Conservation (phyloP, 2,888 invertebrate species). For the Plagodis pulveraria region DNA sequence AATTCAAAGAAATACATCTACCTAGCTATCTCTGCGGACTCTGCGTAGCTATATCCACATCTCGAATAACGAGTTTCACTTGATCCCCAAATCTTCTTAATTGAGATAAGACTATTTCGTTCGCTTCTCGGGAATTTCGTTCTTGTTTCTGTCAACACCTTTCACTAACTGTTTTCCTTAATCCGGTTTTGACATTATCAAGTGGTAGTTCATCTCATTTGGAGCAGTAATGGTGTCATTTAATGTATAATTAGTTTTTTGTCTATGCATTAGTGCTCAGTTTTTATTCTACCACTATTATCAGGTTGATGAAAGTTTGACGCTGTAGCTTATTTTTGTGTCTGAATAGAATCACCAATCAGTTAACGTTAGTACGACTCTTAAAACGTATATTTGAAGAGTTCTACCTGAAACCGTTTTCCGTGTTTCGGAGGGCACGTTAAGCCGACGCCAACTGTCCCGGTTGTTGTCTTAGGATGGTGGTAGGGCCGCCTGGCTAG, state of each 20-base stretch:
- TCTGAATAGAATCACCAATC: no score
- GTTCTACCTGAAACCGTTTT: no score
- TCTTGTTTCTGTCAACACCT: conserved; percentile 39
- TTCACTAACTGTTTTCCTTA: conserved; percentile 40
- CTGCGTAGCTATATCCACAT: conserved; percentile 9
- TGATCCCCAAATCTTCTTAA: conserved; percentile 18
- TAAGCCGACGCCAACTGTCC: no score
- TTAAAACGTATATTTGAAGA: no score
- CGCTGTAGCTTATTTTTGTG: no score
- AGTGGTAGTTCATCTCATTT: conserved; percentile 16
- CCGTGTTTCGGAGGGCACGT: no score
- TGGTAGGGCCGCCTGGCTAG: no score
- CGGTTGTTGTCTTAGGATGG: no score
- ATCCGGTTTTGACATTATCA: conserved; percentile 33
- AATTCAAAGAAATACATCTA: no score
- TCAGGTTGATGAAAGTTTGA: no score
- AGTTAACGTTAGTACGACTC: no score
- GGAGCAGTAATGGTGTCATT: conserved; percentile 10
- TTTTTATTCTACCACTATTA: no score
- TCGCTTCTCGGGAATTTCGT: conserved; percentile 25
- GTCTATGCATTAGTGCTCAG: not conserved
- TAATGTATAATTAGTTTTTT: not conserved
- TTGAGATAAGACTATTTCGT: conserved; percentile 25
- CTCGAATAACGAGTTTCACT: conserved; percentile 18
- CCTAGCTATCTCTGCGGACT: conserved; percentile 12